phyloP scores from a whole-genome alignment of 2,797 vertebrate species.

The Malurus splendens region DNA sequence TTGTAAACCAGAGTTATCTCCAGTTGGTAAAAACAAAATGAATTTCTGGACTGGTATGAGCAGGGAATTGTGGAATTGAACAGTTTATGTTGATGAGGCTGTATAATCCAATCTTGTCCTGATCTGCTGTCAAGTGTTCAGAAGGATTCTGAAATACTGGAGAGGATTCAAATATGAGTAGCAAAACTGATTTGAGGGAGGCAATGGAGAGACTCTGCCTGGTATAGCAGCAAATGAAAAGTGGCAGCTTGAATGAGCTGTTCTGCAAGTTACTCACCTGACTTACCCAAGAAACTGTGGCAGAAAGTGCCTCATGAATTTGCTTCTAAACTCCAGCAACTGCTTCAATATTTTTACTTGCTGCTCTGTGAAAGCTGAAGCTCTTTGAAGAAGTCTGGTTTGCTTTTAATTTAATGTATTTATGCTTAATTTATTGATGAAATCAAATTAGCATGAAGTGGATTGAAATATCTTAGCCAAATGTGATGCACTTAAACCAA shows the following conservation, averaged over 20 bases:
- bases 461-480: neutral
- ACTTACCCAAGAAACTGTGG: neutral
- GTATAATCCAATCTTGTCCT: neutral
- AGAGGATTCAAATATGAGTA: neutral
- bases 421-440: neutral
- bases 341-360: neutral
- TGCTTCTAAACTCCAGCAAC: neutral
- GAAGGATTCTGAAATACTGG: neutral
- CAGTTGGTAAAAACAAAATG: neutral
- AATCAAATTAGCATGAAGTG: neutral
- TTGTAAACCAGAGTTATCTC: neutral
- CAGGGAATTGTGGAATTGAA: neutral
- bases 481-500: accelerated
- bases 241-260: neutral
- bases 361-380: neutral
- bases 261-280: neutral
- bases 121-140: neutral
- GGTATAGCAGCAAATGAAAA: neutral
- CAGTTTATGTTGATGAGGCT: neutral
- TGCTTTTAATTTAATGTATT: neutral
- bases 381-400: neutral
- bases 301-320: neutral
- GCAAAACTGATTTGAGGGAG: neutral
- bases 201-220: neutral
- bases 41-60: neutral